Evolutionary conservation across 2,113 vertebrate species (phyloP), one percentile per base, ranked within the genome.

Genomic region (Sturnus vulgaris): DNA sequence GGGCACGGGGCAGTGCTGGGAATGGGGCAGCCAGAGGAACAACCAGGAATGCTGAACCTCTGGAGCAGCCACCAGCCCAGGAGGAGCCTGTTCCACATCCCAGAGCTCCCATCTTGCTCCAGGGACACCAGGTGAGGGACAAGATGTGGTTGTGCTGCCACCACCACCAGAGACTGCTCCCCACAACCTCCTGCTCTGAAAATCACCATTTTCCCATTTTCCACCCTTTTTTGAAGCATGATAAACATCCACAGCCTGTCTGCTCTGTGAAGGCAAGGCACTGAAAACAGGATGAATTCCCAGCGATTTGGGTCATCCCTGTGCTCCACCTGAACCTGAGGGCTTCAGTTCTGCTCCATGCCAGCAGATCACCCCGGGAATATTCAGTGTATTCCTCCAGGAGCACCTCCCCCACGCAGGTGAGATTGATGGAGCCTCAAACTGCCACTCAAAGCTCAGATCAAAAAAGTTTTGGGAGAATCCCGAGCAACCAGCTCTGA

Each of bases 121-220:
- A 46, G 77, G 52, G 68, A 59, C 60, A 59, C 68, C 42, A 9
- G 49, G 24, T 2, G 21, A 77, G 53, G 31, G 39, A 39, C 1
- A 0, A 33, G 39, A 28, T 0, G 0, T 4, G 69, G 69, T 7
- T 39, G 77, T 5, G 5, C 33, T 39, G 69, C 60, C 69, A 53
- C 61, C 60, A 42, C 53, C 65, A 50, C 11, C 15, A 28, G 18
- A 57, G 30, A 33, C 50, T 5, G 57, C 44, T 80, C 27, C 16
- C 4, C 15, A 9, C 10, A 24, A 1, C 65, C 7, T 6, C 52
- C 79, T 2, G 1, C 55, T 63, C n/a, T 1, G 0, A 57, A 82
- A 64, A 14, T 35, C 7, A 2, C 12, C 17, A 1, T 17, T 33
- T 18, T 9, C 64, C 27, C 17, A 0, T 16, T 56, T 35, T 1